These are phyloP conservation scores for Vulpes lagopus DNA, from an alignment of 2,113 vertebrate species.

Conservation along the genomic window DNA sequence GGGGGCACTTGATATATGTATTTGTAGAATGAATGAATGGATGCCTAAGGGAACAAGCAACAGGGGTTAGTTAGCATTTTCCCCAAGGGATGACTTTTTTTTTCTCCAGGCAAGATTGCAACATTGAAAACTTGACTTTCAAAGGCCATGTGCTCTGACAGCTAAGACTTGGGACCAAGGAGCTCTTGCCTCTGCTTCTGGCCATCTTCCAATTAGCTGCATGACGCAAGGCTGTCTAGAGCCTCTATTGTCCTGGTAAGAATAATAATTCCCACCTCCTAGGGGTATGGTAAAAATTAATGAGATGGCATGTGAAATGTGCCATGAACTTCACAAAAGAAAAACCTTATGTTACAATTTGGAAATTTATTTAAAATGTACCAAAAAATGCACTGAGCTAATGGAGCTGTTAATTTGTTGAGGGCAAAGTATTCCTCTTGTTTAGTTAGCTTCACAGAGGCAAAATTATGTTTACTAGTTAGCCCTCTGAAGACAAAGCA, in stretches of 20 bases:
- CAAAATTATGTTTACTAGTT: not conserved
- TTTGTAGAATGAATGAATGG: not conserved
- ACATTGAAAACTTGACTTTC: not conserved
- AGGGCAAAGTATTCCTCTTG: not conserved
- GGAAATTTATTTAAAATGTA: not conserved
- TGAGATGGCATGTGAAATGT: not conserved
- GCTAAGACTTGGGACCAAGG: too few relatives aligned
- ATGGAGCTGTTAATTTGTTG: not conserved
- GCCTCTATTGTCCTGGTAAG: not conserved
- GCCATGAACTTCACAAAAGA: not conserved
- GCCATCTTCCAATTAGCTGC: not conserved
- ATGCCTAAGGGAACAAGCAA: not conserved
- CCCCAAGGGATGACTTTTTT: not conserved
- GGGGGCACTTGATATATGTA: not conserved
- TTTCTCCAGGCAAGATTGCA: not conserved
- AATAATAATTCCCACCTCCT: not conserved
- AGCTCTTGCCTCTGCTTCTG: not conserved
- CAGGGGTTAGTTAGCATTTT: not conserved
- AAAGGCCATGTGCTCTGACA: not conserved
- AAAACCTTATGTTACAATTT: not conserved
- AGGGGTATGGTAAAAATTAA: not conserved
- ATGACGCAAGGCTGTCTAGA: not conserved
- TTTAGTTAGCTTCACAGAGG: not conserved
- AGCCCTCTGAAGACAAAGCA: not conserved
- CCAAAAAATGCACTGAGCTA: not conserved